A percentile compares a stretch with the other conserved stretches of the same genome.
These are phyloP conservation scores for Tenthredo amoena DNA, from an alignment of 2,888 invertebrate species.

Conservation along the genomic window DNA sequence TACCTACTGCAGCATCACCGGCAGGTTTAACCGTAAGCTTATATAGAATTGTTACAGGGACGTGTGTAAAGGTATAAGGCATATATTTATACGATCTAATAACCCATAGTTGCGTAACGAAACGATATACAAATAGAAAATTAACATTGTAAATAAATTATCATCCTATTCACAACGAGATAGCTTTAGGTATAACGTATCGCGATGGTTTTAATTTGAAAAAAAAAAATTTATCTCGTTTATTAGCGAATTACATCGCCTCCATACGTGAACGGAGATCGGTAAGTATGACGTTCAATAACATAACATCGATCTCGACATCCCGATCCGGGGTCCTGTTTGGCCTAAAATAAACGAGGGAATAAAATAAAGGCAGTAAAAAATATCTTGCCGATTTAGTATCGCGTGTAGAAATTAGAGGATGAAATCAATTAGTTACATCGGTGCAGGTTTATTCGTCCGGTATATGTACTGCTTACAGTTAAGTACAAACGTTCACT, in stretches of 20 bases:
- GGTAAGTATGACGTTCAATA: conserved; percentile 32
- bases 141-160: conserved; percentile 10
- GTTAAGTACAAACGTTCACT: not conserved
- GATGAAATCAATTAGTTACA: conserved; percentile 30
- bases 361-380: not conserved
- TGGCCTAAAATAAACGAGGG: not conserved
- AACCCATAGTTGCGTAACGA: conserved; percentile 62
- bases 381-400: conserved; percentile 13
- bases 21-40: not conserved
- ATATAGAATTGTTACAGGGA: conserved; percentile 21
- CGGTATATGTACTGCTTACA: not conserved
- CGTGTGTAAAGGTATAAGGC: not conserved
- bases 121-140: not conserved
- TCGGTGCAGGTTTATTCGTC: conserved; percentile 14
- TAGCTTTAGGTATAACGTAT: not conserved
- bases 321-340: not conserved
- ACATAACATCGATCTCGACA: conserved; percentile 46
- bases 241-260: conserved; percentile 39
- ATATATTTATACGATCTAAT: conserved; percentile 65
- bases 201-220: not conserved
- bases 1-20: not conserved
- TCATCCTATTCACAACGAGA: not conserved
- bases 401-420: not conserved
- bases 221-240: not conserved
- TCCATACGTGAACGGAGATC: not conserved